Conservation (phyloP, 2,113 vertebrate species). For the Pleuronectes platessa region DNA sequence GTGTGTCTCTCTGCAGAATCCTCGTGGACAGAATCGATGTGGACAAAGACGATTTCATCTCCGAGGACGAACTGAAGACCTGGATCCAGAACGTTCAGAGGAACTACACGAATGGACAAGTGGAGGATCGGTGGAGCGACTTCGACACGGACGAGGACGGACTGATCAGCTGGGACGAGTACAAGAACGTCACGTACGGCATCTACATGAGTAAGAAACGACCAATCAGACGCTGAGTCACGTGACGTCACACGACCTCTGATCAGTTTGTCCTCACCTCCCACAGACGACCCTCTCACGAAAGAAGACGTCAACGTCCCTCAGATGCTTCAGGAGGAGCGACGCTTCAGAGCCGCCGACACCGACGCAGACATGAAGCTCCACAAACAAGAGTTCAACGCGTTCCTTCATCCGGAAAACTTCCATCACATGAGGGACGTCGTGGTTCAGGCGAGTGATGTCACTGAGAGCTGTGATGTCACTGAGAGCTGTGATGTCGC, state of each 20-base stretch:
- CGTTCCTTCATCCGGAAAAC: conserved; percentile 94
- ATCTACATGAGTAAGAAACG: conserved; percentile 85
- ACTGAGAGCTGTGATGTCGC: neutral
- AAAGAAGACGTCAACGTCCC: conserved; percentile 88
- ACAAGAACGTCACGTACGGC: conserved; percentile 88
- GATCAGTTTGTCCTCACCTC: neutral
- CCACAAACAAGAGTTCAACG: conserved; percentile 90
- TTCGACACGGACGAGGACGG: conserved; percentile 85
- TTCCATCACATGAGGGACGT: conserved; percentile 94
- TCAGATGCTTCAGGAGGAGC: conserved; percentile 91
- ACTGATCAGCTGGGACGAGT: conserved; percentile 88
- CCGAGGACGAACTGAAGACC: conserved; percentile 84
- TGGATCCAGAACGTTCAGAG: conserved; percentile 87
- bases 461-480: neutral
- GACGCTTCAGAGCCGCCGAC: conserved; percentile 90
- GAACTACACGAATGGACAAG: conserved; percentile 83
- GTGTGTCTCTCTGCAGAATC: conserved; percentile 41
- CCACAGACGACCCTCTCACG: conserved; percentile 79
- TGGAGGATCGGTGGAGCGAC: conserved; percentile 85
- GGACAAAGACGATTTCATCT: conserved; percentile 85
- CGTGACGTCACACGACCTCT: neutral
- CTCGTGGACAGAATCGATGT: conserved; percentile 86
- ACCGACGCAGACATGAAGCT: conserved; percentile 86
- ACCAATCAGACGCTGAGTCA: neutral
- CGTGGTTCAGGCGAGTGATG: conserved; percentile 86